Evolutionary conservation across 2,888 invertebrate species (phyloP), one percentile per base, ranked within the genome.

Genomic region (Dasysyrphus albostriatus): DNA sequence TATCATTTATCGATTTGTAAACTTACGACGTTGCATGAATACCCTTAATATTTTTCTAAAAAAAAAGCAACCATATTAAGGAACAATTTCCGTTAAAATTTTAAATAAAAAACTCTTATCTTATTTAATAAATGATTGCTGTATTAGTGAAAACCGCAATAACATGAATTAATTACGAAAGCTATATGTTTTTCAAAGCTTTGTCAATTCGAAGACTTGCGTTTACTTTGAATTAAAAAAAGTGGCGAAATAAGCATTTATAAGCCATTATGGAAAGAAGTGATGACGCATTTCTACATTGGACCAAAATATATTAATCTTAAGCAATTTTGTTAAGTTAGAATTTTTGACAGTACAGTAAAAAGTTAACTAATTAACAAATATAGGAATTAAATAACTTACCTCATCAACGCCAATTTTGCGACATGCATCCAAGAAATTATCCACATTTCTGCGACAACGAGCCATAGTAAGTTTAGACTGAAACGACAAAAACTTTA

Each of bases 351-450:
- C 16, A 34, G 70, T 37, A 44, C 16, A 24, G 10, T 16, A 54
- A 61, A 24, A 44, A 29, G 19, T 12, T 3, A 32, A 14, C 32
- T 16, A 32, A 14, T 32, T 16, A 29, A 39, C 24, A 29, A 58
- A 16, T n/a, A 69, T 10, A 16, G 37, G 1, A 24, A 47, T 7
- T 16, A 44, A 47, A 61, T 47, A n/a, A 61, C 96, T 95, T 93
- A 98, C 98, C 96, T 98, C 98, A 93, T 98, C 96, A 14, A 98
- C 97, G 88, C 98, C 98, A 90, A 98, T 97, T 93, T 95, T 97
- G 84, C 98, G 95, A 93, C 98, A 98, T 29, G 98, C 98, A 91
- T 98, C 98, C 89, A 98, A 93, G 91, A 98, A 98, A 93, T 98
- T 98, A 92, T 98, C 98, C 37, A 98, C 98, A 92, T 98, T 98